Percentiles rank a stretch among this genome's conserved stretches.
Conservation (phyloP, 2,797 vertebrate species). For the Aulostomus chinensis region DNA sequence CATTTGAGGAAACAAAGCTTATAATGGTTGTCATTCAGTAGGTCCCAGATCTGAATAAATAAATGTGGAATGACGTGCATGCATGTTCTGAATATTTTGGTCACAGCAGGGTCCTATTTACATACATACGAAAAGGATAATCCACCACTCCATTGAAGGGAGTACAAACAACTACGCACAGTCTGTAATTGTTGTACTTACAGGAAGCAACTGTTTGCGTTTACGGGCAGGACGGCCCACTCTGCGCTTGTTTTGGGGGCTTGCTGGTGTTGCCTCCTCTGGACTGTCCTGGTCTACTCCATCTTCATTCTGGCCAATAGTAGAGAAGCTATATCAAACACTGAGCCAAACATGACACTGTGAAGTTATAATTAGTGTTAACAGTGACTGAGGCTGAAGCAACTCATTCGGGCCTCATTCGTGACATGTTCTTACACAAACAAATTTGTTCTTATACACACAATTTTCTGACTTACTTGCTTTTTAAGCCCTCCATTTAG, state of each 20-base stretch:
- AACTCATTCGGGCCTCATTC: not conserved
- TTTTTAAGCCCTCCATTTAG: too few species aligned
- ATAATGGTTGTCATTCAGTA: slow-evolving; percentile 4
- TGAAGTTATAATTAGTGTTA: slow-evolving; percentile 32
- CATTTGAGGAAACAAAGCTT: not conserved
- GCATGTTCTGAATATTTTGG: too few species aligned
- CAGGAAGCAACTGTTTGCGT: slow-evolving; percentile 90
- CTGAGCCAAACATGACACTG: slow-evolving; percentile 12
- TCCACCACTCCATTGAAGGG: slow-evolving; percentile 19
- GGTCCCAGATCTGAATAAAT: slow-evolving; percentile 1
- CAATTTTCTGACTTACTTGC: too few species aligned
- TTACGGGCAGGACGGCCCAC: slow-evolving; percentile 92
- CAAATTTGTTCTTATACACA: not conserved
- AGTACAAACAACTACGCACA: slow-evolving; percentile 11
- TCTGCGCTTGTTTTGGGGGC: slow-evolving; percentile 85
- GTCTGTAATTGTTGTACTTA: slow-evolving; percentile 78
- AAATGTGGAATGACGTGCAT: slow-evolving; percentile 10
- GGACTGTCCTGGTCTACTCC: slow-evolving; percentile 83
- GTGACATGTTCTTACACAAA: not conserved
- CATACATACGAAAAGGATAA: too few species aligned
- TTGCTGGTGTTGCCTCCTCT: slow-evolving; percentile 87
- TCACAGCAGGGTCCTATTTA: too few species aligned
- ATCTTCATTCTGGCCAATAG: slow-evolving; percentile 72
- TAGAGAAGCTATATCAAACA: slow-evolving; percentile 46
- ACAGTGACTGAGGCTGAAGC: slow-evolving; percentile 17